These are phyloP conservation scores for Nyctibius grandis DNA, from an alignment of 2,797 vertebrate species.

Conservation along the genomic window DNA sequence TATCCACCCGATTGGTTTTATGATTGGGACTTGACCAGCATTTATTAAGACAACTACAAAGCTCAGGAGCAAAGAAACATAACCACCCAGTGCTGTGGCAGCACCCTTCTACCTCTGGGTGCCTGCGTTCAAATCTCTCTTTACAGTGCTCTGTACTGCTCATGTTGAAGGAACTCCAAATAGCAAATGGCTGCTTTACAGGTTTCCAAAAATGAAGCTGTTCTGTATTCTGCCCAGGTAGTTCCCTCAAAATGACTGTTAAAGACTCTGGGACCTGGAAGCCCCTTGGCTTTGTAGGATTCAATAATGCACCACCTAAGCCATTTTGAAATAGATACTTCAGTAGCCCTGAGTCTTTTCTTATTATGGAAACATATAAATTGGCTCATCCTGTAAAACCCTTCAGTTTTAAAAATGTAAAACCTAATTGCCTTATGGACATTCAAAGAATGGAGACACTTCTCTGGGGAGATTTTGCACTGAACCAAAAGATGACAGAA, in stretches of 20 bases:
- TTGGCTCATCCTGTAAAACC: constrained; percentile 61
- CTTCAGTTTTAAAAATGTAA: constrained; percentile 63
- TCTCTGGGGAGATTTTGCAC: constrained; percentile 66
- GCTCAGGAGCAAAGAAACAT: background rate
- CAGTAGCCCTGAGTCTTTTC: constrained; percentile 61
- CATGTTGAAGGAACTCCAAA: background rate
- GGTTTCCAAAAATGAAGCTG: constrained; percentile 28
- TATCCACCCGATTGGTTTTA: constrained; percentile 22
- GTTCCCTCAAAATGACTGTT: constrained; percentile 54
- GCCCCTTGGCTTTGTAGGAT: constrained; percentile 67
- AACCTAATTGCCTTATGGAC: constrained; percentile 75
- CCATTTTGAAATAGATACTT: constrained; percentile 49
- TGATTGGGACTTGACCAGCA: background rate
- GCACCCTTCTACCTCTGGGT: background rate
- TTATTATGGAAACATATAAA: constrained; percentile 60
- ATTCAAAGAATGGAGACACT: constrained; percentile 60
- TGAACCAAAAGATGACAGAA: constrained; percentile 69
- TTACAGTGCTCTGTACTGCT: background rate
- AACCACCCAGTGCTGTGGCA: background rate
- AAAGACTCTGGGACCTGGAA: constrained; percentile 63
- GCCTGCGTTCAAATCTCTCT: background rate
- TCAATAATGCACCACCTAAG: constrained; percentile 67
- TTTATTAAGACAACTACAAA: constrained; percentile 14
- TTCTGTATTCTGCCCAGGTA: constrained; percentile 63
- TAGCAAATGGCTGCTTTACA: background rate